Conservation (phyloP, 1,140 invertebrate species). For the Temnothorax longispinosus region DNA sequence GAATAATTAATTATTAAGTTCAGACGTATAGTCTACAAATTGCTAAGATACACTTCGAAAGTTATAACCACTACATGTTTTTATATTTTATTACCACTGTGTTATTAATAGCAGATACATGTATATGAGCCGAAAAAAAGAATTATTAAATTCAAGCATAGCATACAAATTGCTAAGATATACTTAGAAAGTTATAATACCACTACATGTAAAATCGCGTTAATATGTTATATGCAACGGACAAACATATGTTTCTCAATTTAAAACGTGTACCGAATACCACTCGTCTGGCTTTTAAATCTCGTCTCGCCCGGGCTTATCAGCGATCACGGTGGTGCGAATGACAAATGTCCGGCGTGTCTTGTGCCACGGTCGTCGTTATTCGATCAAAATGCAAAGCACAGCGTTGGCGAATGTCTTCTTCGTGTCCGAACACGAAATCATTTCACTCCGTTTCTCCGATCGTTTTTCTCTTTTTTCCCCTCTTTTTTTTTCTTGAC, state of each 20-base stretch:
- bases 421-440: slow-evolving; percentile 52
- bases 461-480: background rate
- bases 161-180: background rate
- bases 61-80: too few relatives aligned
- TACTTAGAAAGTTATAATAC: background rate
- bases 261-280: slow-evolving; percentile 39
- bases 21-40: too few relatives aligned
- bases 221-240: background rate
- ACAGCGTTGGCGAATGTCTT: slow-evolving; percentile 51
- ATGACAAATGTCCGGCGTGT: slow-evolving; percentile 68
- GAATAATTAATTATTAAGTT: too few relatives aligned
- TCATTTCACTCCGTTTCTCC: slow-evolving; percentile 23
- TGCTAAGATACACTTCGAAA: too few relatives aligned
- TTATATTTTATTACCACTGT: background rate
- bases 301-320: slow-evolving; percentile 56
- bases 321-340: slow-evolving; percentile 66
- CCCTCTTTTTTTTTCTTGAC: background rate
- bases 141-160: background rate
- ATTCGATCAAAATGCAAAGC: slow-evolving; percentile 62
- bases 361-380: slow-evolving; percentile 45
- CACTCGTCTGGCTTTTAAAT: slow-evolving; percentile 28
- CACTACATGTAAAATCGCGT: background rate
- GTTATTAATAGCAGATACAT: background rate
- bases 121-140: background rate
- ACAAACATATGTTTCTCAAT: slow-evolving; percentile 24